Evolutionary conservation across 2,888 invertebrate species (phyloP).

Genomic region (Stenoptilia bipunctidactyla): DNA sequence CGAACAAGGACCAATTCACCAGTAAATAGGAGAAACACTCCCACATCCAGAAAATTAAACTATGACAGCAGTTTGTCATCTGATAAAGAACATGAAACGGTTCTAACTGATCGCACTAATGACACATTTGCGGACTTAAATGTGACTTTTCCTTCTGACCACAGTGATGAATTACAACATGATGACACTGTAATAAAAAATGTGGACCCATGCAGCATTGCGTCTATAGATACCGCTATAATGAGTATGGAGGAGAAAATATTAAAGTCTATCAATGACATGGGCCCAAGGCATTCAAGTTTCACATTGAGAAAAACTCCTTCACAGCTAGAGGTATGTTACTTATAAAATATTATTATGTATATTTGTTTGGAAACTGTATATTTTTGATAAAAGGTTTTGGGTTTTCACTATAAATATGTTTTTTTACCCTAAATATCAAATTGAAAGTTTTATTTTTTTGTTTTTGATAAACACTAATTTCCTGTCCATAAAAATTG

Average conservation of each 20-base stretch:
- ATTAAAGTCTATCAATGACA: conserved; percentile 28
- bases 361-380: too few relatives aligned
- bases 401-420: too few relatives aligned
- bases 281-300: conserved; percentile 15
- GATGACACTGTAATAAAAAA: conserved; percentile 2
- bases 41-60: conserved; percentile 33
- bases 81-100: conserved; percentile 41
- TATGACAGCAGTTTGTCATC: conserved; percentile 46
- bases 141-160: conserved; percentile 55
- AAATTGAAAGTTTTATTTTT: too few relatives aligned
- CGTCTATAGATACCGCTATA: conserved; percentile 18
- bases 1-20: conserved; percentile 32
- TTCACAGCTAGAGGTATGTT: conserved; percentile 39
- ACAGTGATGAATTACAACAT: conserved; percentile 31
- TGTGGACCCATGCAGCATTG: background rate
- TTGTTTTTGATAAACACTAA: too few relatives aligned
- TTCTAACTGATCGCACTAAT: conserved; percentile 57
- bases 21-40: conserved; percentile 30
- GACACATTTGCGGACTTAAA: conserved; percentile 63
- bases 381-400: too few relatives aligned
- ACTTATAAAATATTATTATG: too few relatives aligned
- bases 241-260: conserved; percentile 28
- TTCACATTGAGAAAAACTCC: conserved; percentile 18
- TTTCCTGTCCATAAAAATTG: too few relatives aligned
- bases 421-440: too few relatives aligned